Evolutionary conservation across 2,113 vertebrate genomes (phyloP), one percentile per base, ranked within the genome.

Genomic region (Osmerus eperlanus): DNA sequence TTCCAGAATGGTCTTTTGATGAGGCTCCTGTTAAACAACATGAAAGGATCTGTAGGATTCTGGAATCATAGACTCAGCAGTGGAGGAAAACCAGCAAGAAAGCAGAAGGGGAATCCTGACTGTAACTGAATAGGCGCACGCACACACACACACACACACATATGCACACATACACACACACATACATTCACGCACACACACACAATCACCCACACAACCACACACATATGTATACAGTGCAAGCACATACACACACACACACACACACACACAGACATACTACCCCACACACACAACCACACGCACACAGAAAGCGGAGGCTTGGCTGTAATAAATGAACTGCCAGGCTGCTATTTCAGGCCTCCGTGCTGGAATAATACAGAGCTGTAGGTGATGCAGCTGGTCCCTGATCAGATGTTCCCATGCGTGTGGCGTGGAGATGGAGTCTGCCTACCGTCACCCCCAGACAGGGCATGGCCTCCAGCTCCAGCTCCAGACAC

Each of bases 271-370:
- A 70, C 70, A 36, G 4, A 36, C 32, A 36, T 7, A 36, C 61
- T 23, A n/a, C 21, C 61, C 21, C 61, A 63, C 61, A 63, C 61
- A 63, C 56, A 76, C 75, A n/a, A 71, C n/a, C 23, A 19, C 72
- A 74, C 55, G 72, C 65, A 70, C 63, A 68, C 70, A 81, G 68
- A 74, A 73, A 78, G 64, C 56, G 59, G 55, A 78, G 78, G 74
- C 73, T 55, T 69, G 80, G 76, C 60, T 71, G 53, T 87, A 90
- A 91, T 84, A 86, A 89, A 91, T 88, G 82, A 83, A 76, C 65
- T 88, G 84, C 81, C 84, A 68, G 21, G n/a, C 61, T 77, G 86
- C 87, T 87, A 65, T 88, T 90, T 87, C 82, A 88, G 83, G 81
- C 87, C 75, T 79, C 79, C 74, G 73, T 75, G 74, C 72, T 87